Conservation (phyloP, 1,140 invertebrate species). For the Heliothis virescens region DNA sequence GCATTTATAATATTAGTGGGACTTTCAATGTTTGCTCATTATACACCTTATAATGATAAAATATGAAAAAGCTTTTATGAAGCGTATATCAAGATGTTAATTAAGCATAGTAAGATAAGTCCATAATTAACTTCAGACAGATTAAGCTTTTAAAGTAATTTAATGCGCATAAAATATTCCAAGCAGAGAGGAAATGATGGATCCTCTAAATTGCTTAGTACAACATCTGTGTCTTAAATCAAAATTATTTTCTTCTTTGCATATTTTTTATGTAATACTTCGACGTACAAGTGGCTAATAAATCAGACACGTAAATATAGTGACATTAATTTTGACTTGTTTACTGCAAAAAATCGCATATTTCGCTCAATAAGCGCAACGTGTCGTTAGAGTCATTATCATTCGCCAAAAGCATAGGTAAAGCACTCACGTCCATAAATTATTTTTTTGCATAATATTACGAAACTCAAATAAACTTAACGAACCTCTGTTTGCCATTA, state of each 20-base stretch:
- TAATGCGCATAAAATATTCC: slow-evolving; percentile 3
- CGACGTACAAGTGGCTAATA: not conserved
- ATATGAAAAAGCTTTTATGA: slow-evolving; percentile 13
- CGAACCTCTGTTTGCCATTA: not conserved
- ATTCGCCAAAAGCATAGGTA: too few relatives aligned
- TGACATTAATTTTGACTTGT: not conserved
- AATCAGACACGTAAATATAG: not conserved
- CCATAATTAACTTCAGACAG: slow-evolving; percentile 14
- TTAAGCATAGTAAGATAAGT: not conserved
- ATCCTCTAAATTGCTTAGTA: slow-evolving; percentile 20
- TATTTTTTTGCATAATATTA: too few relatives aligned
- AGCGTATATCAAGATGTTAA: not conserved
- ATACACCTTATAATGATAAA: not conserved
- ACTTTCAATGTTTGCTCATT: not conserved
- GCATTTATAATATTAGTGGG: too few relatives aligned
- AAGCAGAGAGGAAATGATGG: slow-evolving; percentile 16
- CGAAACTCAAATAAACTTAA: not conserved
- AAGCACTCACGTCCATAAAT: too few relatives aligned
- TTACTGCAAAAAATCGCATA: not conserved
- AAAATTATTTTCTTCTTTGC: not conserved
- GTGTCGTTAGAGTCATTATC: too few relatives aligned
- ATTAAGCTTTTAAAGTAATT: slow-evolving; percentile 27
- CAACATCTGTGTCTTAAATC: slow-evolving; percentile 21
- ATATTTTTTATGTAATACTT: not conserved
- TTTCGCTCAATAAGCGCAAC: too few relatives aligned